phyloP scores from a whole-genome alignment of 1,140 invertebrate species.

The Drosophila nigromelanica region DNA sequence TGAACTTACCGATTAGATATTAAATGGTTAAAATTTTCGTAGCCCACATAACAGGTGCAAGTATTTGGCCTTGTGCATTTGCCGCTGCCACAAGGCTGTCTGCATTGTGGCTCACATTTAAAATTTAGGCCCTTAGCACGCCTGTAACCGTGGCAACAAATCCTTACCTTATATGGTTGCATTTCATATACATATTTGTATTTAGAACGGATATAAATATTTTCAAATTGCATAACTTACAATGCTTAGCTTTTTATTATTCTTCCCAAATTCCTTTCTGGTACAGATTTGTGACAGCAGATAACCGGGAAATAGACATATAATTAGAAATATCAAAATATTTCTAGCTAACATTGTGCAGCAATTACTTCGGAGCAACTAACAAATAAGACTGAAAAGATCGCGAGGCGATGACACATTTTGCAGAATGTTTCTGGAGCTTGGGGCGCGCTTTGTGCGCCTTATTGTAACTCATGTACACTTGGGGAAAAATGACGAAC shows the following conservation, averaged over 20 bases:
- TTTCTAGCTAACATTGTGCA: constrained; percentile 38
- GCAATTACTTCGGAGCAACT: constrained; percentile 1
- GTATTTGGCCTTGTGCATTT: constrained; percentile 25
- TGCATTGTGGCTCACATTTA: constrained; percentile 22
- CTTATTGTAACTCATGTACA: not conserved
- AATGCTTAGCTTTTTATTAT: not conserved
- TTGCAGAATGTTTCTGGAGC: not conserved
- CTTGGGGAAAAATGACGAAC: not conserved
- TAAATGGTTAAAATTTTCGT: constrained; percentile 34
- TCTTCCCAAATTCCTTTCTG: too few relatives aligned
- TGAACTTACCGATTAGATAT: constrained; percentile 27
- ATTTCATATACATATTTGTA: too few relatives aligned
- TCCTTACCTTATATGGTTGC: not conserved
- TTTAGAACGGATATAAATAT: not conserved
- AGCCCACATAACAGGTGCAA: constrained; percentile 40
- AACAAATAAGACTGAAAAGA: constrained; percentile 41
- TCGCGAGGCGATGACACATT: constrained; percentile 9
- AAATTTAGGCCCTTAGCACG: not conserved
- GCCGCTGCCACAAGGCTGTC: constrained; percentile 20
- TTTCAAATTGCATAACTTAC: constrained; percentile 1
- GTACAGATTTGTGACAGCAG: constrained; percentile 17
- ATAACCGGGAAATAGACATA: constrained; percentile 11
- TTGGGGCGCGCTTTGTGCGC: not conserved
- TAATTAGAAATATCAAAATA: constrained; percentile 28
- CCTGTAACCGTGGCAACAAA: constrained; percentile 34